These are phyloP conservation scores for Ashinkailepas kermadecensis DNA, from an alignment of 2,888 invertebrate genomes.

Conservation along the genomic window DNA sequence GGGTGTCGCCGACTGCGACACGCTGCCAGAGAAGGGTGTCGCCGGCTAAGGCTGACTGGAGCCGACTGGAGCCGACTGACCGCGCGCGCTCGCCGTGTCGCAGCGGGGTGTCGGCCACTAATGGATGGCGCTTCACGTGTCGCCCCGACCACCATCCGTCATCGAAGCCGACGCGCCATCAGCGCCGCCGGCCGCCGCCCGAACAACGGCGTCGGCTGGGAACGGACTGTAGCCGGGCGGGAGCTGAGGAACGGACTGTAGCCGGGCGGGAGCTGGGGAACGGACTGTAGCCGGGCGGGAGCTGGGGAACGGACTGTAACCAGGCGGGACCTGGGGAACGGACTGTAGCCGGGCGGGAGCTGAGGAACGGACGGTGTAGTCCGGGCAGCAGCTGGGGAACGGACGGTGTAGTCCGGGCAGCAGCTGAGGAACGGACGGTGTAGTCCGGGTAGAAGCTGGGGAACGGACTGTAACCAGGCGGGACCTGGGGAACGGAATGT, in stretches of 20 bases:
- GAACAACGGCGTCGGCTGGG: background rate
- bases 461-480: background rate
- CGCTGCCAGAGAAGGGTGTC: too few relatives aligned
- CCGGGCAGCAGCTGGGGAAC: too few relatives aligned
- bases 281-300: background rate
- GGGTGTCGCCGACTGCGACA: too few relatives aligned
- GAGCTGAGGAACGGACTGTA: too few relatives aligned
- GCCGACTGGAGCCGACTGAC: background rate
- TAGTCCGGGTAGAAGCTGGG: background rate
- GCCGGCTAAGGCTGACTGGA: too few relatives aligned
- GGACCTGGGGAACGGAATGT: too few relatives aligned
- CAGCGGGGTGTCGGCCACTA: background rate
- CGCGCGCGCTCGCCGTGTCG: background rate
- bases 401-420: too few relatives aligned
- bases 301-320: too few relatives aligned
- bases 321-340: background rate
- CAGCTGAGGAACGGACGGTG: too few relatives aligned
- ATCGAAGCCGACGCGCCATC: background rate
- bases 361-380: too few relatives aligned
- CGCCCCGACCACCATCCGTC: background rate
- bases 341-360: too few relatives aligned
- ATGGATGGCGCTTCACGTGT: conserved; percentile 10
- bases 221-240: background rate
- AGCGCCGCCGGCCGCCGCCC: background rate
- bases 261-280: background rate